Base-by-base conservation (phyloP, 2,797 vertebrate genomes). In the Scomberomorus guttatus region DNA sequence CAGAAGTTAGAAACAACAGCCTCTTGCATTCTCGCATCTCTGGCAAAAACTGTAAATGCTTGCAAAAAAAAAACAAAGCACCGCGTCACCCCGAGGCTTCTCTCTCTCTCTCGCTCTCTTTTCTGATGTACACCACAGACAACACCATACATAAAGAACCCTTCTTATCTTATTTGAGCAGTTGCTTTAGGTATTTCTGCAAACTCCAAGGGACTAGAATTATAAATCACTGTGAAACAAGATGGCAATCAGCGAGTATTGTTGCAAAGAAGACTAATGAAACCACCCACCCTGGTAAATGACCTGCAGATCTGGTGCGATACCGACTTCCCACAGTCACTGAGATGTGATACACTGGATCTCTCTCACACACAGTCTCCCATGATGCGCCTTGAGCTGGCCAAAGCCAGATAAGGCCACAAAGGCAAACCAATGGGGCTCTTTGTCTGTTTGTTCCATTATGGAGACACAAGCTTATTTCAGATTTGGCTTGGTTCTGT, bases 161-260 rank as follows among this genome's bases (percentile, higher is more conserved):
- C 77, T 85, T 78, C 94, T 95, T 95, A 95, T 96, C 95, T 94
- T 95, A 94, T 95, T 94, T 94, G 91, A 94, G 92, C 94, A 95
- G 94, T 93, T 89, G 92, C 88, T 93, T 92, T 93, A 93, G 93
- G 94, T 93, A 95, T 95, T 95, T 95, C 90, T 93, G 91, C 90
- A 93, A 93, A 94, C 91, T 94, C 93, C 75, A 59, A 71, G 75
- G 85, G 65, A 76, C 73, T 52, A 18, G 84, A 91, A 95, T 95
- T 94, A 94, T 94, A 95, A 95, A 95, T 95, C 95, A 95, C 93
- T 42, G 79, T 57, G 90, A 92, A 94, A 94, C 92, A 91, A 95
- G 95, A 95, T 95, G 86, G 93, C 91, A 94, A 95, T 95, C 94
- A 86, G 83, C 34, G 46, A 82, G 92, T 83, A 92, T 92, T 92